Percentiles rank a stretch among this genome's conserved stretches.
Evolutionary conservation across 1,140 invertebrate genomes (phyloP).

Genomic region (Drosophila orosa): DNA sequence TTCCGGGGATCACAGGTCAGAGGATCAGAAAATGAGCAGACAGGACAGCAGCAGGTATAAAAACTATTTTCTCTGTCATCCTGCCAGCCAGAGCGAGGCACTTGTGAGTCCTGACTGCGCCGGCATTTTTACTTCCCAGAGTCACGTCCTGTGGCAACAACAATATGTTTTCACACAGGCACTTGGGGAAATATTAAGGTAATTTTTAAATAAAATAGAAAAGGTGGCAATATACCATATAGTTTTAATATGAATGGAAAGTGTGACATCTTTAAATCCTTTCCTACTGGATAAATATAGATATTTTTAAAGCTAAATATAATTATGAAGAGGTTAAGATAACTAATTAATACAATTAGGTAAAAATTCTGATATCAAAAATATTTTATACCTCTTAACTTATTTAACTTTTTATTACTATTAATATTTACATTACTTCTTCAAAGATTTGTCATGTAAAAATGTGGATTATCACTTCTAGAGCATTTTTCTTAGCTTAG

Average conservation of each 20-base stretch:
- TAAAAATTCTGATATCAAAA: too few relatives aligned
- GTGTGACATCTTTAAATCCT: too few relatives aligned
- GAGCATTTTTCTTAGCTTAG: neutral
- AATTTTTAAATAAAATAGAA: neutral
- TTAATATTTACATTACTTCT: too few relatives aligned
- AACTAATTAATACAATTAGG: too few relatives aligned
- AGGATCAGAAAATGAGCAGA: constrained; percentile 62
- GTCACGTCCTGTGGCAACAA: constrained; percentile 60
- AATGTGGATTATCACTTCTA: too few relatives aligned
- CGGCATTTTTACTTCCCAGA: constrained; percentile 51
- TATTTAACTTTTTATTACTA: too few relatives aligned
- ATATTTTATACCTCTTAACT: too few relatives aligned
- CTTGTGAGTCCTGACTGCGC: constrained; percentile 21
- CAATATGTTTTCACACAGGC: neutral
- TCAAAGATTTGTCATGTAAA: too few relatives aligned
- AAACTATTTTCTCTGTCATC: constrained; percentile 79
- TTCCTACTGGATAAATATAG: too few relatives aligned
- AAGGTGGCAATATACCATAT: neutral
- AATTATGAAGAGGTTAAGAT: too few relatives aligned
- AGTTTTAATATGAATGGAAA: neutral
- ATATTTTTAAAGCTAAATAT: too few relatives aligned
- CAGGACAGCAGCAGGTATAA: constrained; percentile 48
- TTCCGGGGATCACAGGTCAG: constrained; percentile 27
- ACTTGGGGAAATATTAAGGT: neutral
- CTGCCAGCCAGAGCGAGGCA: constrained; percentile 26